Conservation (phyloP, 2,113 vertebrate species). For the Megalops atlanticus region DNA sequence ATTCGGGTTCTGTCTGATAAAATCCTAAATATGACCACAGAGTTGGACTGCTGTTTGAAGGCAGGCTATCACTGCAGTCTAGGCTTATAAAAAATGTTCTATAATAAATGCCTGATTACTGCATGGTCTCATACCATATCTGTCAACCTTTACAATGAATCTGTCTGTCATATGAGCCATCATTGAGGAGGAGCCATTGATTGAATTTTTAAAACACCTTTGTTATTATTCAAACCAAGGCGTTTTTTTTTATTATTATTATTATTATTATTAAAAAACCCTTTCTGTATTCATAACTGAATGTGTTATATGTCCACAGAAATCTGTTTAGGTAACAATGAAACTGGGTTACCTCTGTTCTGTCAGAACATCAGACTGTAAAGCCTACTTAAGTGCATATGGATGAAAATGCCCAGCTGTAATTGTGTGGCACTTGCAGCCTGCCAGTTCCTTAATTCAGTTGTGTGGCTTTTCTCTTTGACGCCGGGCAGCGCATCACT, state of each 20-base stretch:
- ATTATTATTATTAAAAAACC: no score
- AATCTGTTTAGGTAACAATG: background rate
- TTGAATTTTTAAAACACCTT: no score
- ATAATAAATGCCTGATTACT: no score
- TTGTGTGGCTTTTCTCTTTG: background rate
- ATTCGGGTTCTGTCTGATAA: background rate
- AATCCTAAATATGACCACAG: background rate
- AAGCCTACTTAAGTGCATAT: background rate
- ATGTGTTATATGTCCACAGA: background rate
- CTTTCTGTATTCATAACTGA: background rate
- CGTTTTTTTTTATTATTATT: no score
- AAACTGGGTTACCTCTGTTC: background rate
- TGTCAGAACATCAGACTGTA: background rate
- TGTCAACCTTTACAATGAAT: no score
- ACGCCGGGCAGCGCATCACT: background rate
- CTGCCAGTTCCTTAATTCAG: no score
- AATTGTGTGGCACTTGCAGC: background rate
- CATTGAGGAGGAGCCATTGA: no score
- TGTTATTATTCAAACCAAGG: no score
- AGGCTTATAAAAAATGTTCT: no score
- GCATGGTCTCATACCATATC: no score
- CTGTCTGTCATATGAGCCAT: no score
- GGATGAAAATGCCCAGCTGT: background rate
- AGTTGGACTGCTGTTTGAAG: background rate
- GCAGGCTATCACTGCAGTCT: background rate